Percentiles rank a stretch among this genome's conserved stretches.
These are phyloP conservation scores for Callocephalon fimbriatum DNA, from an alignment of 2,113 vertebrate genomes.

Conservation along the genomic window DNA sequence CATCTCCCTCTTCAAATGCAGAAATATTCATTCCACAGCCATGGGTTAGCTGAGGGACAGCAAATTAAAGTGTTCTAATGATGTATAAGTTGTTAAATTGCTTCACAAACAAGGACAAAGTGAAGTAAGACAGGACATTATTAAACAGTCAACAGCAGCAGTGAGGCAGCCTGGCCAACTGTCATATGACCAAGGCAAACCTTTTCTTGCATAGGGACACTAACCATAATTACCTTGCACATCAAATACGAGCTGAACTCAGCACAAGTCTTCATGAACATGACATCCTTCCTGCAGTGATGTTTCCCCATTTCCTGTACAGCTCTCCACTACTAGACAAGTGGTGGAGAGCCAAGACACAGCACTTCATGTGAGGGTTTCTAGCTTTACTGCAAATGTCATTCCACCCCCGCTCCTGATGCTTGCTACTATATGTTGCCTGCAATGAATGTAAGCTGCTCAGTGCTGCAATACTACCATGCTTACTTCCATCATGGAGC, in stretches of 20 bases:
- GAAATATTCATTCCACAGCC: background rate
- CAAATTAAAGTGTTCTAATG: background rate
- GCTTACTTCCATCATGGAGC: background rate
- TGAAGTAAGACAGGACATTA: background rate
- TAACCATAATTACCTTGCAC: background rate
- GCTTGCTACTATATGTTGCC: background rate
- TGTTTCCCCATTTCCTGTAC: background rate
- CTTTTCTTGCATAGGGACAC: background rate
- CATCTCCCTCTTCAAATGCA: background rate
- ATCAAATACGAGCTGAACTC: background rate
- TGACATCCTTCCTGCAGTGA: accelerated
- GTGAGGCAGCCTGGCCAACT: background rate
- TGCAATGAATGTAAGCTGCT: background rate
- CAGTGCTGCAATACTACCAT: background rate
- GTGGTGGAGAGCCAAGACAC: background rate
- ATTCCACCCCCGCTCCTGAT: background rate
- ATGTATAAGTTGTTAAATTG: background rate
- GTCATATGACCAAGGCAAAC: background rate
- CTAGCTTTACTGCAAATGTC: background rate
- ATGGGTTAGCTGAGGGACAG: background rate
- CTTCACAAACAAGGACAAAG: background rate
- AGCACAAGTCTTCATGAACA: background rate
- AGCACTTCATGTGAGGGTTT: background rate
- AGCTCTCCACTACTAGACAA: background rate
- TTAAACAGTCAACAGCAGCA: background rate